phyloP scores from a whole-genome alignment of 2,797 vertebrate genomes.

The Sebastes elongatus region DNA sequence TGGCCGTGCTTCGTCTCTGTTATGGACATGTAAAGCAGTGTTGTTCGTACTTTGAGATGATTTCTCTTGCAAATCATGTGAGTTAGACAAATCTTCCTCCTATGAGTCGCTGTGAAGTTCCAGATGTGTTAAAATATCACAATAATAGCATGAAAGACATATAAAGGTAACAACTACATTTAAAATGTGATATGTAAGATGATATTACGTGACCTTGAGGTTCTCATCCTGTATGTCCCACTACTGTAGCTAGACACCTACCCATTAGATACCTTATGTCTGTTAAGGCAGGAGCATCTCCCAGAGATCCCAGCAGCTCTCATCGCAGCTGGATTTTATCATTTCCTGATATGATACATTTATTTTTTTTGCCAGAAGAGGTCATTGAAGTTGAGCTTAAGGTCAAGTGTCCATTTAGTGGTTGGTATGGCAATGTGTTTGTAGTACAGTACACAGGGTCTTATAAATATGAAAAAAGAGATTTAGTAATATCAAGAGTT shows the following conservation, averaged over 20 bases:
- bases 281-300: neutral
- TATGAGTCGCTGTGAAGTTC: neutral
- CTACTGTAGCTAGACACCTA: neutral
- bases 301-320: neutral
- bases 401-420: neutral
- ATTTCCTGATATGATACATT: neutral
- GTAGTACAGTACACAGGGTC: neutral
- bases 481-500: neutral
- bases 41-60: neutral
- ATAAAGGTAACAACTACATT: neutral
- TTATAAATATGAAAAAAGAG: neutral
- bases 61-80: conserved; percentile 30
- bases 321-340: neutral
- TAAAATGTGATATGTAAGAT: neutral
- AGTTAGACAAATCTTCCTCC: neutral
- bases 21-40: conserved; percentile 10
- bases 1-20: neutral
- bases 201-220: neutral
- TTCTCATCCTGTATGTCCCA: neutral
- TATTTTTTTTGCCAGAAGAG: neutral
- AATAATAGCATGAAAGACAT: neutral
- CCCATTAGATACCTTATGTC: no score
- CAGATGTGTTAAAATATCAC: neutral
- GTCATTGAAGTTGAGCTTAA: neutral
- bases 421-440: neutral